These are phyloP conservation scores for Gallinago media DNA, from an alignment of 2,113 vertebrate species.

Conservation along the genomic window DNA sequence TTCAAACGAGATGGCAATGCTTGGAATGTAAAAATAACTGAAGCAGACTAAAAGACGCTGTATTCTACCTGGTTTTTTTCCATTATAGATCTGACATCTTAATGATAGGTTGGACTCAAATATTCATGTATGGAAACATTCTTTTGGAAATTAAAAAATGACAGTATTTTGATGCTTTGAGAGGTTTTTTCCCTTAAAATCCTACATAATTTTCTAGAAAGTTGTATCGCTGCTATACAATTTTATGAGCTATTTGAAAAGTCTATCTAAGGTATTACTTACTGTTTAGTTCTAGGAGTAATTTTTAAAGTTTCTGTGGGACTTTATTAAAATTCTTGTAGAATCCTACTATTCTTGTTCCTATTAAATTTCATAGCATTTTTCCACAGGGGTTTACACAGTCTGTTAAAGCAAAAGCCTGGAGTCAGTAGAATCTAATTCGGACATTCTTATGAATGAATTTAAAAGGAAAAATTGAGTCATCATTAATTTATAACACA, in stretches of 20 bases:
- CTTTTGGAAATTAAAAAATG: neutral
- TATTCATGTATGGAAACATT: slow-evolving; percentile 16
- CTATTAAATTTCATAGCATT: slow-evolving; percentile 33
- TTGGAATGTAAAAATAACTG: slow-evolving; percentile 27
- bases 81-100: neutral
- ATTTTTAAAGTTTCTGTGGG: slow-evolving; percentile 23
- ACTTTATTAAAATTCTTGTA: slow-evolving; percentile 33
- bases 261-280: neutral
- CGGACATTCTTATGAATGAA: slow-evolving; percentile 40
- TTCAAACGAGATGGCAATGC: neutral
- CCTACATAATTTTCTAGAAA: neutral
- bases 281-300: neutral
- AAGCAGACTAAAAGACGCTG: neutral
- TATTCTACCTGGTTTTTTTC: slow-evolving; percentile 21
- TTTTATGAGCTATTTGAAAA: neutral
- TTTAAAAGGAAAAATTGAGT: slow-evolving; percentile 46
- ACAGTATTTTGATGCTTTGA: neutral
- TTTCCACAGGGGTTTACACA: slow-evolving; percentile 23
- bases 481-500: slow-evolving; percentile 51
- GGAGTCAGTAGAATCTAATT: slow-evolving; percentile 43
- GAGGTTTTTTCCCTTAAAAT: neutral
- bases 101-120: neutral
- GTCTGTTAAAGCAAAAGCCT: slow-evolving; percentile 43
- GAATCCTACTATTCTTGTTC: neutral
- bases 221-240: neutral